Percentiles rank a stretch among this genome's conserved stretches.
Conservation (phyloP, 2,888 invertebrate genomes). For the Rhynchonema sp. region DNA sequence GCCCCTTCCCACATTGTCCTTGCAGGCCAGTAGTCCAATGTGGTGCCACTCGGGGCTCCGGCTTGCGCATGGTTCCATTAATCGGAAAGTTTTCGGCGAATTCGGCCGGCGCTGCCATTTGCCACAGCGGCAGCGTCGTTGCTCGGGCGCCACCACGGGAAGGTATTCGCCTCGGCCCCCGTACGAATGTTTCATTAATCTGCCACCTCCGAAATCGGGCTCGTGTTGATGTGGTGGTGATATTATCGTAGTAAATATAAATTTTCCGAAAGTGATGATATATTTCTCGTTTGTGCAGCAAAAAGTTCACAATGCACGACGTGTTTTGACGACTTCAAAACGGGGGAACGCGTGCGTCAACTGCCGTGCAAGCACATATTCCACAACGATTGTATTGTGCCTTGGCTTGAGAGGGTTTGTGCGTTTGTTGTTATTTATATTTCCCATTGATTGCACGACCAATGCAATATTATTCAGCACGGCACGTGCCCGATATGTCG, state of each 20-base stretch:
- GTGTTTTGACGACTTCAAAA: conserved; percentile 75
- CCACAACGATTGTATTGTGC: conserved; percentile 75
- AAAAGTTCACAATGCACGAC: conserved; percentile 68
- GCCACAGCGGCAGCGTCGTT: too few species aligned
- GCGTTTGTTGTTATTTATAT: not conserved
- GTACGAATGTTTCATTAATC: too few species aligned
- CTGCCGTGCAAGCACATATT: conserved; percentile 71
- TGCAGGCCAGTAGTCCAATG: too few species aligned
- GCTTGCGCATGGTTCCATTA: too few species aligned
- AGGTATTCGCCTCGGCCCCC: too few species aligned
- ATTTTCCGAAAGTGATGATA: not conserved
- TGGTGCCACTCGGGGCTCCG: too few species aligned
- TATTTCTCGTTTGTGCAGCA: conserved; percentile 29
- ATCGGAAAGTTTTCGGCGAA: too few species aligned
- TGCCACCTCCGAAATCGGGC: too few species aligned
- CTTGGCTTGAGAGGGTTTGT: conserved; percentile 47
- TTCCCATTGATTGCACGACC: not conserved
- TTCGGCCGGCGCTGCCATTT: too few species aligned
- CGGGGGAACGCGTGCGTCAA: conserved; percentile 53
- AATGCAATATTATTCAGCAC: not conserved
- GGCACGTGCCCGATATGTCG: conserved; percentile 3
- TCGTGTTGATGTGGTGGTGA: not conserved
- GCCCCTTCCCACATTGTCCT: too few species aligned
- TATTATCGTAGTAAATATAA: not conserved
- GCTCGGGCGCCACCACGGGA: too few species aligned